These are phyloP conservation scores for Capromys pilorides DNA, from an alignment of 2,797 vertebrate genomes.

Conservation along the genomic window DNA sequence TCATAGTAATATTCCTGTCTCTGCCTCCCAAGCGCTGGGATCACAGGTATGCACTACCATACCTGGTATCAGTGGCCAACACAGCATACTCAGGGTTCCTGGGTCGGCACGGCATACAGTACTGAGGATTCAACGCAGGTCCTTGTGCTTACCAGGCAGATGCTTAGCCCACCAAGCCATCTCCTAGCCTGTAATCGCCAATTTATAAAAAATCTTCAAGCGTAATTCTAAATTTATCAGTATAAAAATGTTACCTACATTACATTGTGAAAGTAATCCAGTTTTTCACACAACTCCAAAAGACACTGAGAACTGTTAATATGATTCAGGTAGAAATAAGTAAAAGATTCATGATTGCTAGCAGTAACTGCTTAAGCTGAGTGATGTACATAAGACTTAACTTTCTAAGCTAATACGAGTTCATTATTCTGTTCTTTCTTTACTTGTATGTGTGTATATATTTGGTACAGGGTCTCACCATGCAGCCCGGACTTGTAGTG, in stretches of 20 bases:
- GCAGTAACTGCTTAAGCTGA: background rate
- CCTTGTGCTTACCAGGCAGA: no score
- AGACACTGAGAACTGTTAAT: conserved; percentile 36
- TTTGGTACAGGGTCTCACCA: no score
- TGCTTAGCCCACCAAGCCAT: no score
- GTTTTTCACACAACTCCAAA: conserved; percentile 54
- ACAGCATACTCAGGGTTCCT: no score
- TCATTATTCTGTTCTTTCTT: background rate
- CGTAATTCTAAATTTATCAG: conserved; percentile 54
- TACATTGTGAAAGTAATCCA: conserved; percentile 10
- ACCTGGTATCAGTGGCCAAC: no score
- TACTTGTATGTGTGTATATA: no score
- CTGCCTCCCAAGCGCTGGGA: no score
- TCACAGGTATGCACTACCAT: no score
- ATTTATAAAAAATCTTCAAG: conserved; percentile 25
- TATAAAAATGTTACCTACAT: conserved; percentile 44
- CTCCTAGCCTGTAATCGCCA: background rate
- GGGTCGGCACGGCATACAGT: no score
- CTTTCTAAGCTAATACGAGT: background rate
- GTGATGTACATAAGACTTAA: background rate
- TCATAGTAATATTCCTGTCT: no score
- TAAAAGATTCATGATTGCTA: background rate
- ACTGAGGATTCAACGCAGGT: no score
- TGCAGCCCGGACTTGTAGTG: no score
- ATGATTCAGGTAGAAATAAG: background rate